Conservation (phyloP, 2,113 vertebrate genomes). For the Thalassoma bifasciatum region DNA sequence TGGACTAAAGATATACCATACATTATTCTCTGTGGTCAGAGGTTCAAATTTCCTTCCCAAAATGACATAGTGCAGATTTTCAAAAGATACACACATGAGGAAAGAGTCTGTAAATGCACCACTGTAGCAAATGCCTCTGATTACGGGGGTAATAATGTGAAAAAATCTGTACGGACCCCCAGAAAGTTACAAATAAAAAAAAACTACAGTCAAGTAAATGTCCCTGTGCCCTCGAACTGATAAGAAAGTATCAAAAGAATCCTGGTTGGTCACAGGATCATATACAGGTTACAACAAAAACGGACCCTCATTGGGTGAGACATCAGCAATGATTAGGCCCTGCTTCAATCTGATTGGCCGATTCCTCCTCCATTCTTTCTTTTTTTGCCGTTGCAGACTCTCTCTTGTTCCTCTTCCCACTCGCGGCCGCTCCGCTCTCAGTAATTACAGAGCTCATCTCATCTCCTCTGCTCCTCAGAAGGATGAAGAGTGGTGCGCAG, state of each 20-base stretch:
- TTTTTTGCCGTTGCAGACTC: background rate
- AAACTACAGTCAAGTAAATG: constrained; percentile 36
- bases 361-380: constrained; percentile 22
- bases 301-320: constrained; percentile 39
- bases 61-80: constrained; percentile 64
- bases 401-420: constrained; percentile 40
- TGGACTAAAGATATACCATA: constrained; percentile 42
- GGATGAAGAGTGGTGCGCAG: constrained; percentile 31
- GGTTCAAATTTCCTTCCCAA: constrained; percentile 50
- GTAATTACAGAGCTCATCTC: constrained; percentile 59
- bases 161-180: constrained; percentile 32
- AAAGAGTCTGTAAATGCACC: constrained; percentile 61
- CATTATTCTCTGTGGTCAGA: constrained; percentile 51
- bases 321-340: constrained; percentile 23
- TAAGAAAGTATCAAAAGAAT: constrained; percentile 19
- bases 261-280: constrained; percentile 12
- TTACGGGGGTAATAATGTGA: constrained; percentile 24
- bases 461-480: constrained; percentile 49
- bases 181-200: constrained; percentile 9
- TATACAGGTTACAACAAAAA: constrained; percentile 18
- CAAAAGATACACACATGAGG: constrained; percentile 32
- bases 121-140: constrained; percentile 62
- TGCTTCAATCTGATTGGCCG: constrained; percentile 61
- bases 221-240: constrained; percentile 39
- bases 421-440: constrained; percentile 8